These are phyloP conservation scores for Leptinotarsa texana DNA, from an alignment of 1,140 invertebrate genomes.

Conservation along the genomic window DNA sequence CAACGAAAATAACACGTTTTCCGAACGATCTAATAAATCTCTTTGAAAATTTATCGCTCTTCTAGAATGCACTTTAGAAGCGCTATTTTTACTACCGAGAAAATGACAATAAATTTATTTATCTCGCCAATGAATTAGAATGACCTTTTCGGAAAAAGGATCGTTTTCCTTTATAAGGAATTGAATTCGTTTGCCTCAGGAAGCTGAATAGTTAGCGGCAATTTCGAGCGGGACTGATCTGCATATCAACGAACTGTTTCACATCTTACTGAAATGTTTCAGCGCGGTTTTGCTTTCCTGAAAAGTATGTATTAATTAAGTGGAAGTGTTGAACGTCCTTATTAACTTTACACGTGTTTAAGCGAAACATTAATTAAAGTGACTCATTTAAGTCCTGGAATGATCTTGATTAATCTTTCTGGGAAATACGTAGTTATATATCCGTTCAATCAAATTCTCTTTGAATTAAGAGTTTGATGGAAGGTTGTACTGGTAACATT, in stretches of 20 bases:
- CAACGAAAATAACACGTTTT: constrained; percentile 24
- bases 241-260: constrained; percentile 27
- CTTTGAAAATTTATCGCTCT: constrained; percentile 15
- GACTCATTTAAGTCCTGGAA: constrained; percentile 20
- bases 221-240: constrained; percentile 12
- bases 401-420: constrained; percentile 6
- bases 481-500: too few relatives aligned
- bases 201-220: not conserved
- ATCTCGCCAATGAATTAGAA: constrained; percentile 28
- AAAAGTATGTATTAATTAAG: constrained; percentile 33
- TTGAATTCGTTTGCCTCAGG: constrained; percentile 16
- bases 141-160: constrained; percentile 26
- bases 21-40: constrained; percentile 24
- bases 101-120: constrained; percentile 29
- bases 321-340: constrained; percentile 28
- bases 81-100: constrained; percentile 29
- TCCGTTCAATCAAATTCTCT: too few relatives aligned
- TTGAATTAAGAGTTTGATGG: too few relatives aligned
- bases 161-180: constrained; percentile 15
- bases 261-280: constrained; percentile 27
- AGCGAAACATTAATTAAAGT: constrained; percentile 23
- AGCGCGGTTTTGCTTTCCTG: constrained; percentile 28
- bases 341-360: constrained; percentile 27
- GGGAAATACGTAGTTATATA: not conserved
- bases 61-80: constrained; percentile 20